A percentile compares a stretch with the other conserved stretches of the same genome.
phyloP scores from a whole-genome alignment of 2,113 vertebrate genomes.

The Podarcis raffonei region DNA sequence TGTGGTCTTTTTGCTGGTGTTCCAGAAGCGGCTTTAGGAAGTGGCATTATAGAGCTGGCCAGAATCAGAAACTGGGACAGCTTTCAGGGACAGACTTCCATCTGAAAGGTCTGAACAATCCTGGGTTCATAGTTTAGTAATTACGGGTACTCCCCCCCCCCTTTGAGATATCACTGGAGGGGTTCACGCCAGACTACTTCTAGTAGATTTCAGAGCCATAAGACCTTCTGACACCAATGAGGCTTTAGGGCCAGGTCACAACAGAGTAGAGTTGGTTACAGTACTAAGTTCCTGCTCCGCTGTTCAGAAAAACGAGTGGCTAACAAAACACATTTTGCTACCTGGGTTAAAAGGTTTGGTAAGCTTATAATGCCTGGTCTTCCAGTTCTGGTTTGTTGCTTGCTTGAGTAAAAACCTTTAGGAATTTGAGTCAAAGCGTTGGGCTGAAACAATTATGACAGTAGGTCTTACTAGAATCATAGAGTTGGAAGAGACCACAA shows the following conservation, averaged over 20 bases:
- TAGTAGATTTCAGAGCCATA: too few species aligned
- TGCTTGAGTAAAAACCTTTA: background rate
- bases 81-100: background rate
- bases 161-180: background rate
- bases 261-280: background rate
- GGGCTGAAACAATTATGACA: background rate
- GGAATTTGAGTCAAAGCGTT: background rate
- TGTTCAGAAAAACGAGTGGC: background rate
- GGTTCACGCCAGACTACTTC: too few species aligned
- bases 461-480: conserved; percentile 35
- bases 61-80: background rate
- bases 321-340: background rate
- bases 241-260: background rate
- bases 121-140: background rate
- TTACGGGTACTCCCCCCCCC: background rate
- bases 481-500: too few species aligned
- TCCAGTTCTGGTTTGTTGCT: background rate
- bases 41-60: background rate
- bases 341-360: background rate
- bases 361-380: background rate
- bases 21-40: background rate
- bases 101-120: background rate
- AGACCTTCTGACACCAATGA: background rate
- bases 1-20: conserved; percentile 35
- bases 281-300: background rate